Base-by-base conservation (phyloP, 2,797 vertebrate genomes). In the Pseudotriccus pelzelni region DNA sequence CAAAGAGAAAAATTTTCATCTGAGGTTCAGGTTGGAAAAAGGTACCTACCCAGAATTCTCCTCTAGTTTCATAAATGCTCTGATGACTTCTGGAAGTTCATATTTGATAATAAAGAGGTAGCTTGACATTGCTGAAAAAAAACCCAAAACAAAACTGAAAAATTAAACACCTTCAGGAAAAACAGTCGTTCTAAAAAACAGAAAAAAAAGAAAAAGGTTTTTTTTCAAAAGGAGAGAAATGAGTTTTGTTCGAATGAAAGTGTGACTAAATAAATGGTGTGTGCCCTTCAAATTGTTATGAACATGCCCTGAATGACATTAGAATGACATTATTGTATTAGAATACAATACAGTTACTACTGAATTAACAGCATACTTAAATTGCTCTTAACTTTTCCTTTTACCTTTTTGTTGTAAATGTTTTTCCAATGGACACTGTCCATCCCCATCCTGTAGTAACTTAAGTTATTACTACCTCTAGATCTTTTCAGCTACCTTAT, bases 71-170 rank as follows among this genome's bases (percentile, higher is more conserved):
- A 99, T 75, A 96, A 99, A 99, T 56, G 99, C 97, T 87, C 98
- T 97, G 91, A 99, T 99, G 50, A 99, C 99, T 97, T 99, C 99
- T n/a, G 99, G 99, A 74, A 99, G 98, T 97, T 99, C 99, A 24
- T 99, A 99, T 97, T 99, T 99, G 88, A 99, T 99, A 79, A 99
- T 99, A 87, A 99, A 99, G 96, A 99, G 99, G 98, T 99, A 99
- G 98, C 99, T 99, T 89, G 99, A 99, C 99, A 99, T 99, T 73
- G 99, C 99, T 99, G 97, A 84, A 97, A 91, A 97, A 69, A 86
- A 41, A 14, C 14, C 2, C 28, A 52, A 52, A 18, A 13, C 12
- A 25, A 84, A 12, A 3, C 28, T 9, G 28, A 46, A 32, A 82
- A 97, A 95, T 56, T 4, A 66, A 15, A 50, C 22, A 66, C 9